A percentile compares a stretch with the other conserved stretches of the same genome.
Evolutionary conservation across 2,888 invertebrate species (phyloP).

Genomic region (Lydus trimaculatus): DNA sequence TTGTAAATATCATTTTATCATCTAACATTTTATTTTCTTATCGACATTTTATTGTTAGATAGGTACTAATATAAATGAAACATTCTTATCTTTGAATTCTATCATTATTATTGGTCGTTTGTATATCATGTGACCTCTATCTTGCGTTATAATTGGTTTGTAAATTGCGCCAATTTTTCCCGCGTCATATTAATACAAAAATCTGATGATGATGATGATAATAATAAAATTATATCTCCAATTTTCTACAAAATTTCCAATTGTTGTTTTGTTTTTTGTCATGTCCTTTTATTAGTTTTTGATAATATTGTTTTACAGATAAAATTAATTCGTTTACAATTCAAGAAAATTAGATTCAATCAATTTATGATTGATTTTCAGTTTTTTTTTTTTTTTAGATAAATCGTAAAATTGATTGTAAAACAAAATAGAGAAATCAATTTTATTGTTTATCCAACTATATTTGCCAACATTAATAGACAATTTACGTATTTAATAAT

Average conservation of each 20-base stretch:
- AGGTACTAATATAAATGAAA: not conserved
- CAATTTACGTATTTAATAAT: too few species aligned
- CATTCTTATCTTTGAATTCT: not conserved
- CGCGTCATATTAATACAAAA: too few species aligned
- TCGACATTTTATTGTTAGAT: conserved; percentile 4
- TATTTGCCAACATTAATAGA: too few species aligned
- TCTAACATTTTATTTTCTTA: not conserved
- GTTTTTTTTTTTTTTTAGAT: not conserved
- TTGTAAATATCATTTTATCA: not conserved
- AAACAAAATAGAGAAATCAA: too few species aligned
- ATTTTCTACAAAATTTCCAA: too few species aligned
- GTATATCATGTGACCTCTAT: not conserved
- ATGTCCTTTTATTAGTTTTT: too few species aligned
- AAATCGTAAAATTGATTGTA: not conserved
- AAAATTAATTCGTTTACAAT: conserved; percentile 7
- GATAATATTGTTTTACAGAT: not conserved
- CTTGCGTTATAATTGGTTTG: too few species aligned
- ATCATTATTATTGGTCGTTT: not conserved
- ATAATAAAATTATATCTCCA: too few species aligned
- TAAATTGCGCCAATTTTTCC: too few species aligned
- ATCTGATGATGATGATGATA: not conserved
- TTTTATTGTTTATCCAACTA: too few species aligned
- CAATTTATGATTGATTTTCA: not conserved
- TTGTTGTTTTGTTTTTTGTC: too few species aligned
- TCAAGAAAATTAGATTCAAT: not conserved